Conservation (phyloP, 1,140 invertebrate genomes). For the Colletes gigas region DNA sequence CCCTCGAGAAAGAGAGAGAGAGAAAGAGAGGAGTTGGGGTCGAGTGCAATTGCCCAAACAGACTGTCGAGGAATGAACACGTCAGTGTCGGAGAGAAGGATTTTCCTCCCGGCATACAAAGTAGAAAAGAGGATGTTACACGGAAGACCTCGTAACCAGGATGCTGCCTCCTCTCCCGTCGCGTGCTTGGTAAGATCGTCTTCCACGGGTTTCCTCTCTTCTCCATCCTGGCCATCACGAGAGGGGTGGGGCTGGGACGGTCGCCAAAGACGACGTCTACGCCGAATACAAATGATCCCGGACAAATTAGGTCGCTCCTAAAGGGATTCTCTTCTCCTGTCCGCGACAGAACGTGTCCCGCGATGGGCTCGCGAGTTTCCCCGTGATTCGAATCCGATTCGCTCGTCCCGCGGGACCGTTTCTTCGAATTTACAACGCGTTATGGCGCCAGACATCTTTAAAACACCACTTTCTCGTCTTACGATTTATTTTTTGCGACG, state of each 20-base stretch:
- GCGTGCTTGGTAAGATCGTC: neutral
- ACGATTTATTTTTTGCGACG: no score
- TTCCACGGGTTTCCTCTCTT: conserved; percentile 28
- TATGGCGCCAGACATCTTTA: neutral
- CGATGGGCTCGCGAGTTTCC: conserved; percentile 25
- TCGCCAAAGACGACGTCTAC: conserved; percentile 54
- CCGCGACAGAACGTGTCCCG: conserved; percentile 44
- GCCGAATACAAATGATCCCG: conserved; percentile 66
- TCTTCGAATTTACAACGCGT: neutral
- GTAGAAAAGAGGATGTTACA: conserved; percentile 52
- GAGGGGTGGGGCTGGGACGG: conserved; percentile 48
- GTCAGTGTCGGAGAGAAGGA: conserved; percentile 58
- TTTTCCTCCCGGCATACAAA: conserved; percentile 63
- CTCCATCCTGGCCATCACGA: conserved; percentile 34
- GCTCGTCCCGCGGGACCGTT: no score
- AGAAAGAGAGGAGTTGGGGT: conserved; percentile 6
- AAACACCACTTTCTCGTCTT: no score
- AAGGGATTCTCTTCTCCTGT: conserved; percentile 46
- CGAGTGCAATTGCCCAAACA: conserved; percentile 41
- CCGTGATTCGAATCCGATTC: conserved; percentile 46
- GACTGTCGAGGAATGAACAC: conserved; percentile 67
- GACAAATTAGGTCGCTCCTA: conserved; percentile 65
- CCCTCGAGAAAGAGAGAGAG: no score
- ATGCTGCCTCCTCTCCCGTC: conserved; percentile 17
- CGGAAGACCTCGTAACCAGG: conserved; percentile 46